Conservation (phyloP, 2,888 invertebrate genomes). For the Gisinianus flammeolus region DNA sequence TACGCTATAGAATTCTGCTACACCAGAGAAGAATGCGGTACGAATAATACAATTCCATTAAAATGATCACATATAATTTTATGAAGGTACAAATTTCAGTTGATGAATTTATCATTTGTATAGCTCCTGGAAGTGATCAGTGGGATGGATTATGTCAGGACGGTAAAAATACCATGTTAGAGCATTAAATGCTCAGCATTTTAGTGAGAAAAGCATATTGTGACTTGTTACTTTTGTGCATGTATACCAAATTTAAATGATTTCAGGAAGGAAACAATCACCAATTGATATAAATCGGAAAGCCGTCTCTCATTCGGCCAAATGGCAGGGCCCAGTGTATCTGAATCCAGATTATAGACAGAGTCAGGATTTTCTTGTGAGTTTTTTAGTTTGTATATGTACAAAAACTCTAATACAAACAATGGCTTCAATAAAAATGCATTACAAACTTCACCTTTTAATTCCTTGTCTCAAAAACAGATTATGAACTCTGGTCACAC, state of each 20-base stretch:
- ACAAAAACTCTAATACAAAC: too few species aligned
- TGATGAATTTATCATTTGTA: not conserved
- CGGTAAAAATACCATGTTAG: conserved; percentile 65
- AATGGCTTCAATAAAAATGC: too few species aligned
- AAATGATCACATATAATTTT: not conserved
- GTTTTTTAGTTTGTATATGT: too few species aligned
- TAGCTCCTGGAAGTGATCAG: conserved; percentile 57
- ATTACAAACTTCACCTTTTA: too few species aligned
- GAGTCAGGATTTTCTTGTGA: conserved; percentile 23
- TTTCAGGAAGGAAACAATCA: too few species aligned
- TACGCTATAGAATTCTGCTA: conserved; percentile 41
- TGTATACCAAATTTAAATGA: too few species aligned
- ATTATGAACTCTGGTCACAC: conserved; percentile 41
- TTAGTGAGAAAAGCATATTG: too few species aligned
- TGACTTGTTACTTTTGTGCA: too few species aligned
- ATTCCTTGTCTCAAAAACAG: not conserved
- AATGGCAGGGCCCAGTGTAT: conserved; percentile 28
- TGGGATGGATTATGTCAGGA: conserved; percentile 72
- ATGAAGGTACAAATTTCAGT: not conserved
- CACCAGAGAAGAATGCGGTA: conserved; percentile 32
- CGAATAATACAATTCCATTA: not conserved
- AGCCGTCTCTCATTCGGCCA: conserved; percentile 2
- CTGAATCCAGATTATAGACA: conserved; percentile 31
- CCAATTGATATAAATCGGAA: conserved; percentile 66
- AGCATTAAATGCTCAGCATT: too few species aligned